Base-by-base conservation (phyloP, 2,113 vertebrate species). In the Nycticebus coucang region DNA sequence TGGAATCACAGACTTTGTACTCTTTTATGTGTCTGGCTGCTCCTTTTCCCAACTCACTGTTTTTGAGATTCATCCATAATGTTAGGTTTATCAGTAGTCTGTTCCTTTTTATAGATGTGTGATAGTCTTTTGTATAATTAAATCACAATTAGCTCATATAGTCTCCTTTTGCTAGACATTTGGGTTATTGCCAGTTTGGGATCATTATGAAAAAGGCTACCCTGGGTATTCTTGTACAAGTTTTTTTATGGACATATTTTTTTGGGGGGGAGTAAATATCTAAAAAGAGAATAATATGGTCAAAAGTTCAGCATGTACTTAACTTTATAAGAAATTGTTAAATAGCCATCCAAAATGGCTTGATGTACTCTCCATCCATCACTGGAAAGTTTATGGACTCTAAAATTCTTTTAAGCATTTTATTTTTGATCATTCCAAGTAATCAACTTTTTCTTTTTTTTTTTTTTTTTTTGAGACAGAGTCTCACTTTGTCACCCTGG, bases 311-410 rank as follows among this genome's bases (percentile, higher is more conserved):
- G 5, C 72, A 4, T 60, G 68, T 68, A 11, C 53, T 89, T 87
- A 96, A 90, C 57, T 95, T 87, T 87, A 59, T 50, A 85, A 94
- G 35, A 94, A 94, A 66, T 22, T 53, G 37, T 64, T 79, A 30
- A 91, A 80, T 4, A 68, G 62, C 19, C 37, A 28, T 78, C 57
- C 5, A 71, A 64, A 83, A 77, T 9, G 26, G 50, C 55, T 68
- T 80, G 28, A 69, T 81, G 13, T 7, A n/a, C 11, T 74, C 74
- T 84, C 59, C 45, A 80, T 53, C 64, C 55, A 69, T 22, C 15
- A 59, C 30, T 86, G 55, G 22, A 80, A 59, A 74, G 41, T 84
- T 94, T 75, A 85, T 35, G 84, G n/a, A 89, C 5, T 75, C 15
- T 81, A 57, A 80, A 93, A 77, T 69, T 93, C 68, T 93, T 77